phyloP scores from a whole-genome alignment of 2,888 invertebrate genomes.

The Caenorhabditis zanzibari region DNA sequence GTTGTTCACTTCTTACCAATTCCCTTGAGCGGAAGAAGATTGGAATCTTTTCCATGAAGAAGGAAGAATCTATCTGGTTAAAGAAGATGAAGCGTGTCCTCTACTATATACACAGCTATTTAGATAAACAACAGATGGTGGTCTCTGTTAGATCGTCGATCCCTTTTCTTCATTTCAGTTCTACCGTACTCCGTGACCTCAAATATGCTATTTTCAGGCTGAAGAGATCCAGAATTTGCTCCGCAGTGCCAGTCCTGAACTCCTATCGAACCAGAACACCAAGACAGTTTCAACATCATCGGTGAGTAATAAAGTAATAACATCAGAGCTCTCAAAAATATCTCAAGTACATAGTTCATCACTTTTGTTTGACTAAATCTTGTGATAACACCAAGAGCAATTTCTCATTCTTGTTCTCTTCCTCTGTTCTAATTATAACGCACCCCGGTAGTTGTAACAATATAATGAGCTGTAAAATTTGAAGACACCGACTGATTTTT shows the following conservation, averaged over 20 bases:
- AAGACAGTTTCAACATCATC: slow-evolving; percentile 34
- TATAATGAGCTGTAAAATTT: not conserved
- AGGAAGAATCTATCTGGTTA: slow-evolving; percentile 18
- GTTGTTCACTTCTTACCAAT: slow-evolving; percentile 52
- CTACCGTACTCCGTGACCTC: no score
- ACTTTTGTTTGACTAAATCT: slow-evolving; percentile 17
- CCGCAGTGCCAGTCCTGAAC: slow-evolving; percentile 64
- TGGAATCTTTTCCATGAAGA: slow-evolving; percentile 35
- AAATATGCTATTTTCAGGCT: slow-evolving; percentile 61
- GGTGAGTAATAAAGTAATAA: slow-evolving; percentile 29
- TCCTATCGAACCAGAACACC: slow-evolving; percentile 11
- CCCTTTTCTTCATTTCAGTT: not conserved
- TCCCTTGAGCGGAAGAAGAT: slow-evolving; percentile 60
- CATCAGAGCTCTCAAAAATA: not conserved
- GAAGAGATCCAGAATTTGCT: slow-evolving; percentile 72
- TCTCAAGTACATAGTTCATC: slow-evolving; percentile 8
- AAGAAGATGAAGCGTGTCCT: slow-evolving; percentile 39
- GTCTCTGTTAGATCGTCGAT: not conserved
- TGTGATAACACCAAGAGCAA: slow-evolving; percentile 9
- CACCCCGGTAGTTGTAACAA: not conserved
- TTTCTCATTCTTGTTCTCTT: not conserved
- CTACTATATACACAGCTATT: slow-evolving; percentile 1
- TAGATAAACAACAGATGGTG: slow-evolving; percentile 14
- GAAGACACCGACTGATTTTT: not conserved
- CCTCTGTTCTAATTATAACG: not conserved